Evolutionary conservation across 2,113 vertebrate species (phyloP).

Genomic region (Panthera uncia): DNA sequence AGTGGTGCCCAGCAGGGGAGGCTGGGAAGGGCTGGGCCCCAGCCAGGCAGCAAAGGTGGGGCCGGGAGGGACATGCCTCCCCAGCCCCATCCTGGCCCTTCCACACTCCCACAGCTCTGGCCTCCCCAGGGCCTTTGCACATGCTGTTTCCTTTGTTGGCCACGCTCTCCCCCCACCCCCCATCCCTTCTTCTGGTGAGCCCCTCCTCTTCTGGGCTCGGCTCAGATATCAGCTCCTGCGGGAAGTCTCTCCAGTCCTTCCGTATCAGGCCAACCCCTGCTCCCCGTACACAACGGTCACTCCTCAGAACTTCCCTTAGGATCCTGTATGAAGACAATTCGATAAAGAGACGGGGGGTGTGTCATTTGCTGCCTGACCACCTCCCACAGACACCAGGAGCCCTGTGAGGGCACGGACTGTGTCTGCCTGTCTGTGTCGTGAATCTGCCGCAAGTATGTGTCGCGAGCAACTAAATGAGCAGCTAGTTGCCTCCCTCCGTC

Average conservation of each 20-base stretch:
- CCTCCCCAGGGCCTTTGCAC: background rate
- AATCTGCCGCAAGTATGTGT: background rate
- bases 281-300: background rate
- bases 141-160: background rate
- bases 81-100: background rate
- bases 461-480: rapidly evolving
- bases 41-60: background rate
- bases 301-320: background rate
- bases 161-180: background rate
- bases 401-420: background rate
- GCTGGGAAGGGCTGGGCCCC: background rate
- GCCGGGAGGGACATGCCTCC: rapidly evolving
- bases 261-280: background rate
- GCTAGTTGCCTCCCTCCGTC: background rate
- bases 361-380: background rate
- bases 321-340: background rate
- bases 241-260: background rate
- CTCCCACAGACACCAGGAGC: background rate
- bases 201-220: background rate
- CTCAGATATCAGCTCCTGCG: background rate
- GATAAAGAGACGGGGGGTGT: background rate
- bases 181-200: no score
- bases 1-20: background rate
- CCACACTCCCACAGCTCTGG: background rate
- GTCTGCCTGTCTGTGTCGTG: background rate